phyloP scores from a whole-genome alignment of 1,140 invertebrate genomes.

The Lamellibrachia luymesi region DNA sequence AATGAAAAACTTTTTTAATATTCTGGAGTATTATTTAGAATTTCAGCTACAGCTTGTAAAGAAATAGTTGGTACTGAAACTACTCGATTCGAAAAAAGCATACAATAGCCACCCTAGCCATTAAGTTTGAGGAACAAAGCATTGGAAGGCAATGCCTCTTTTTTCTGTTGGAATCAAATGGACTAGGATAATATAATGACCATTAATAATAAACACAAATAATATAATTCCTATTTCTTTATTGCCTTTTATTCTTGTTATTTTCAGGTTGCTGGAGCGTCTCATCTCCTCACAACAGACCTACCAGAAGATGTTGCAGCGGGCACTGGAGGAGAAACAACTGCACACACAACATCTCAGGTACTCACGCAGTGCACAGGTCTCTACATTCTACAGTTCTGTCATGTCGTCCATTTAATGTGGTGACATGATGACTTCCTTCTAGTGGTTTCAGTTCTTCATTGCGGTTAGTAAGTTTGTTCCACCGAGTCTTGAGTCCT shows the following conservation, averaged over 20 bases:
- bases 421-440: no score
- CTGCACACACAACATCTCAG: constrained; percentile 56
- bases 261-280: constrained; percentile 61
- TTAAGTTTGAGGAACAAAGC: neutral
- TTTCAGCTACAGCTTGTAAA: no score
- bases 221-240: neutral
- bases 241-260: neutral
- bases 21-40: no score
- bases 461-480: no score
- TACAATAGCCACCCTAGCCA: no score
- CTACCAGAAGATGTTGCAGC: constrained; percentile 70
- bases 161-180: neutral
- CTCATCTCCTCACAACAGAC: constrained; percentile 70
- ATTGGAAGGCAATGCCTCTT: neutral
- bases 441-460: no score
- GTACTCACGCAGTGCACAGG: neutral
- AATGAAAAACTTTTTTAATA: no score
- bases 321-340: constrained; percentile 72
- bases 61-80: no score
- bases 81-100: no score
- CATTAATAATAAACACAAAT: neutral
- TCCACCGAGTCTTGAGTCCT: no score
- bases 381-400: neutral
- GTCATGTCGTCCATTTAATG: neutral
- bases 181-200: neutral